These are phyloP conservation scores for Gavialis gangeticus DNA, from an alignment of 2,113 vertebrate species.

Conservation along the genomic window DNA sequence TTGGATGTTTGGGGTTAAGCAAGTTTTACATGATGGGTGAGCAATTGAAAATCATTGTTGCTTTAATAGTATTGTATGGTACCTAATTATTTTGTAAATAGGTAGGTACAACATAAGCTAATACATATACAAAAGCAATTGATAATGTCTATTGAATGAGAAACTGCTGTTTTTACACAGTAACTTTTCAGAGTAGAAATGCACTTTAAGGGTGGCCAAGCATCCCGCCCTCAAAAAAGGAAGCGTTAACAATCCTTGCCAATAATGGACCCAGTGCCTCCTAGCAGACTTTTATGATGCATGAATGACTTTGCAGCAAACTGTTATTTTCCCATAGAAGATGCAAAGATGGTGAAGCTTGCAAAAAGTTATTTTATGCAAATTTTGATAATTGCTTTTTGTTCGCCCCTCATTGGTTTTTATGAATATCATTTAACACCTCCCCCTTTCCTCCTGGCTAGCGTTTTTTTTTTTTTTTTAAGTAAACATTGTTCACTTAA, in stretches of 20 bases:
- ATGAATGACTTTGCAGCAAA: background rate
- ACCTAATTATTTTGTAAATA: background rate
- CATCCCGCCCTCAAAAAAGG: background rate
- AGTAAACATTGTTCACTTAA: conserved; percentile 19
- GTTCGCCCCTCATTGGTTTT: background rate
- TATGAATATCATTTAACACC: conserved; percentile 17
- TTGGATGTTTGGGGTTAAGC: background rate
- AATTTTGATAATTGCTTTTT: background rate
- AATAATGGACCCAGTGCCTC: background rate
- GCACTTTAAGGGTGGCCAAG: background rate
- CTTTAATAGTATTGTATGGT: background rate
- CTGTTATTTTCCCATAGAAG: background rate
- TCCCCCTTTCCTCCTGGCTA: background rate
- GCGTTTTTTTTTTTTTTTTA: background rate
- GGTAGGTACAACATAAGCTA: background rate
- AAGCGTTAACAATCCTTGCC: background rate
- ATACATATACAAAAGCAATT: background rate
- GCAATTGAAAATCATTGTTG: background rate
- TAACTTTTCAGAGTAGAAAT: background rate
- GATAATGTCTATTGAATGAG: background rate
- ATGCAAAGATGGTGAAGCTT: background rate
- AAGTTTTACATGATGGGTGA: background rate
- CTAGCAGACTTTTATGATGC: background rate
- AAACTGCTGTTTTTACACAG: background rate
- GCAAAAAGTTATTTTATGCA: background rate